Percentiles rank a stretch among this genome's conserved stretches.
Conservation (phyloP, 2,888 invertebrate genomes). For the Xanthia togata region DNA sequence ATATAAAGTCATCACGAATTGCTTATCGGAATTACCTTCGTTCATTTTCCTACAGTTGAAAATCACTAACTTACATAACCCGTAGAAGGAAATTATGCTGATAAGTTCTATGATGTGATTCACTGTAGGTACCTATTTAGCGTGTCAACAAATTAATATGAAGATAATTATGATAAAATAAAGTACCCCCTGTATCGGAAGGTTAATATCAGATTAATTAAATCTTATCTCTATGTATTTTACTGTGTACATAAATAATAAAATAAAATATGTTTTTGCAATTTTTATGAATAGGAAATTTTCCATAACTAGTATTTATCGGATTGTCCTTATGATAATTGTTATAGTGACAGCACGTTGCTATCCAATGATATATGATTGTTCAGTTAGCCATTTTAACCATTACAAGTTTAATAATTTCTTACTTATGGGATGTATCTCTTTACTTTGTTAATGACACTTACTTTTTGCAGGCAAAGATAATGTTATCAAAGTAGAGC, state of each 20-base stretch:
- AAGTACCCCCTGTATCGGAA: slow-evolving; percentile 48
- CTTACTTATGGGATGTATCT: background rate
- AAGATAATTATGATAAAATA: slow-evolving; percentile 20
- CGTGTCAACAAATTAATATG: slow-evolving; percentile 1
- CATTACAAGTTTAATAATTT: background rate
- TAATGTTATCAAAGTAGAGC: slow-evolving; percentile 7
- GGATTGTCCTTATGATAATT: slow-evolving; percentile 10
- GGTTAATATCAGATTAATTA: slow-evolving; percentile 30
- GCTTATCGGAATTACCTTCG: background rate
- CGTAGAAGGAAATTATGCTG: slow-evolving; percentile 1
- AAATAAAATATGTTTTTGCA: slow-evolving; percentile 17
- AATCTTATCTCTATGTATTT: no score
- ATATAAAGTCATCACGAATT: background rate
- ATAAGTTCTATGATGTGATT: background rate
- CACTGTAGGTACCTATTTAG: background rate
- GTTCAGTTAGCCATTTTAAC: background rate
- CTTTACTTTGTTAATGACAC: background rate
- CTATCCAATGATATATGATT: slow-evolving; percentile 6
- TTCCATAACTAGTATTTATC: slow-evolving; percentile 19
- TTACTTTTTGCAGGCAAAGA: background rate
- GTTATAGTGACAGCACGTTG: slow-evolving; percentile 7
- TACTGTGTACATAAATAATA: no score
- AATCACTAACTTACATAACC: slow-evolving; percentile 25
- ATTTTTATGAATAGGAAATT: slow-evolving; percentile 38
- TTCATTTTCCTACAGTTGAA: slow-evolving; percentile 16